Percentiles rank a stretch among this genome's conserved stretches.
phyloP scores from a whole-genome alignment of 1,140 invertebrate species.

The Zaprionus ornatus region DNA sequence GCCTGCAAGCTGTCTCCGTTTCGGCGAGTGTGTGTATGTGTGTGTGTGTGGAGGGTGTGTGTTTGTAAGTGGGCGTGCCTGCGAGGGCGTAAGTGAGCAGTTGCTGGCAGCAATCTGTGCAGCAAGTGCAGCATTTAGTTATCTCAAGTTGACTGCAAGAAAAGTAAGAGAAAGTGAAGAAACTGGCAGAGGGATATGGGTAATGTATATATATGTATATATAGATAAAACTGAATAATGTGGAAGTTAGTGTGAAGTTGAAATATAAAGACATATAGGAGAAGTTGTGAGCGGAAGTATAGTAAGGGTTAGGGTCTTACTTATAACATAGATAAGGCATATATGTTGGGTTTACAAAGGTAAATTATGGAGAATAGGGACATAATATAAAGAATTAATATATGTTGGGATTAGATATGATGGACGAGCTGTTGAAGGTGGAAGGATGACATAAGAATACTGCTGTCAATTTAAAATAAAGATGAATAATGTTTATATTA shows the following conservation, averaged over 20 bases:
- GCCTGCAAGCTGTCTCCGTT: conserved; percentile 46
- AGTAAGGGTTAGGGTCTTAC: too few species aligned
- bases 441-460: too few species aligned
- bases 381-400: too few species aligned
- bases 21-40: conserved; percentile 10
- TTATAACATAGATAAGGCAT: too few species aligned
- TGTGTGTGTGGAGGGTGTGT: conserved; percentile 4
- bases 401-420: too few species aligned
- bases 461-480: too few species aligned
- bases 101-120: conserved; percentile 31
- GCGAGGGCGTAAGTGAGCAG: conserved; percentile 39
- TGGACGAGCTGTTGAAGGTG: too few species aligned
- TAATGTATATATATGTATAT: background rate
- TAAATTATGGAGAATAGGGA: too few species aligned
- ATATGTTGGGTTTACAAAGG: too few species aligned
- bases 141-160: conserved; percentile 16
- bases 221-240: background rate
- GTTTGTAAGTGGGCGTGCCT: conserved; percentile 27
- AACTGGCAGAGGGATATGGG: background rate
- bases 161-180: background rate
- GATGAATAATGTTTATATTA: too few species aligned
- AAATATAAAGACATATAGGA: background rate
- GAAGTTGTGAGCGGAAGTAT: background rate
- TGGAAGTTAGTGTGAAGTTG: background rate
- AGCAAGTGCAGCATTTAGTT: conserved; percentile 35